phyloP scores from a whole-genome alignment of 92 coral and sea anemone species.

The Epizoanthus fatuus region DNA sequence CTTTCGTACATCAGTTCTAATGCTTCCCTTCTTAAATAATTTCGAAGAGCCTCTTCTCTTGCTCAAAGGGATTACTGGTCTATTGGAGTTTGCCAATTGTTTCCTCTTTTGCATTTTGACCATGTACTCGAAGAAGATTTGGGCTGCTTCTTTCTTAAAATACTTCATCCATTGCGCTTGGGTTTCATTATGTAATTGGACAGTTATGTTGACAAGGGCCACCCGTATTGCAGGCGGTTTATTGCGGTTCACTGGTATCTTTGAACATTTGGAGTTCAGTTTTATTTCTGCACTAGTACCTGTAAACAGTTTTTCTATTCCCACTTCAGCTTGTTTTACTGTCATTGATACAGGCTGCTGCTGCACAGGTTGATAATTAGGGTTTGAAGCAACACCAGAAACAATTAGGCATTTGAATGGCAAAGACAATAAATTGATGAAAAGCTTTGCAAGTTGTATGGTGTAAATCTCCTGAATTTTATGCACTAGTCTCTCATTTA shows the following conservation, averaged over 20 bases:
- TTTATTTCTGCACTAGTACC: not conserved
- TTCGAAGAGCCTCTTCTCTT: conserved; percentile 33
- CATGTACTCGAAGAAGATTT: conserved; percentile 67
- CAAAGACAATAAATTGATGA: conserved; percentile 72
- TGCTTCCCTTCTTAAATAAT: conserved; percentile 25
- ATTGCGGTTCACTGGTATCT: conserved; percentile 42
- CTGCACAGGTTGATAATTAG: conserved; percentile 20
- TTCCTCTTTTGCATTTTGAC: conserved; percentile 42
- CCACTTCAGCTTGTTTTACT: conserved; percentile 60
- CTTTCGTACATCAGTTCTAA: conserved; percentile 3
- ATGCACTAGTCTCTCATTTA: conserved; percentile 16
- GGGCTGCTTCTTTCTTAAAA: conserved; percentile 66
- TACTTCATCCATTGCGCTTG: conserved; percentile 71
- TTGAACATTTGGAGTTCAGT: conserved; percentile 64
- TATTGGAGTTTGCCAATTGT: conserved; percentile 33
- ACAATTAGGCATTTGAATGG: conserved; percentile 88
- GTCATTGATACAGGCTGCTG: conserved; percentile 38
- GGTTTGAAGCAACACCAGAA: conserved; percentile 61
- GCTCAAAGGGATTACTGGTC: conserved; percentile 36
- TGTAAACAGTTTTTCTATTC: conserved; percentile 60
- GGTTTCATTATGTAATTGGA: conserved; percentile 56
- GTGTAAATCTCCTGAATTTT: conserved; percentile 42
- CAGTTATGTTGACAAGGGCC: conserved; percentile 82
- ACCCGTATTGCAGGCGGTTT: conserved; percentile 35
- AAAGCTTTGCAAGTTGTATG: conserved; percentile 61